Base-by-base conservation (phyloP, 2,113 vertebrate species). In the Hepsetus odoe region DNA sequence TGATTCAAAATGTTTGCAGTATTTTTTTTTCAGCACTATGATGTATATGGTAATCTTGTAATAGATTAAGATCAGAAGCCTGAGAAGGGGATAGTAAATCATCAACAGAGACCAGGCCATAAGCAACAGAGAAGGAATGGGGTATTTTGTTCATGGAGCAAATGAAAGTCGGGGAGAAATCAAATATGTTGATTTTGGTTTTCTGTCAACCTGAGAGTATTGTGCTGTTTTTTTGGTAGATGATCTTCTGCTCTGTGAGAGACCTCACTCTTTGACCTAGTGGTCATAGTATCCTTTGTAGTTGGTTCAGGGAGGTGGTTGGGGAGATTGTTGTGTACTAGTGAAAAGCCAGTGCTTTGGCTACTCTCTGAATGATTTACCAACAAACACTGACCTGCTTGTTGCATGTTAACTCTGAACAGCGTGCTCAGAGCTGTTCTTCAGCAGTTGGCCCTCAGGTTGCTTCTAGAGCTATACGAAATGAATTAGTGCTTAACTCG, bases 341-440 rank as follows among this genome's bases (percentile, higher is more conserved):
- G 26, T 67, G 22, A 38, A 67, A 35, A 44, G 20, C 55, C 51
- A 67, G 26, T 40, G 18, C 64, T 4, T 3, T 67, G 51, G 28
- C 22, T 18, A 3, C 7, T 46, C 40, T 69, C 40, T 81, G 61
- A 86, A 84, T 80, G 69, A 84, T 82, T 82, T 62, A 68, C 80
- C 61, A 71, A 35, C 13, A 24, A 64, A 49, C n/a, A 30, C 42
- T 35, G 18, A 72, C 11, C 44, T 42, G 24, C 28, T 24, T 51
- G 66, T 53, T 78, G 56, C 18, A 76, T 65, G 58, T 84, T 72
- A 76, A 75, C 20, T 12, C 33, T 40, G 2, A 74, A 26, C 30
- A 14, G 32, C 30, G 5, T 28, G 8, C 42, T 73, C 44, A 26
- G 12, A 24, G 32, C 38, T 62, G 35, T 35, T 62, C 6, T 14